These are phyloP conservation scores for Synchiropus splendidus DNA, from an alignment of 2,113 vertebrate species.

Conservation along the genomic window DNA sequence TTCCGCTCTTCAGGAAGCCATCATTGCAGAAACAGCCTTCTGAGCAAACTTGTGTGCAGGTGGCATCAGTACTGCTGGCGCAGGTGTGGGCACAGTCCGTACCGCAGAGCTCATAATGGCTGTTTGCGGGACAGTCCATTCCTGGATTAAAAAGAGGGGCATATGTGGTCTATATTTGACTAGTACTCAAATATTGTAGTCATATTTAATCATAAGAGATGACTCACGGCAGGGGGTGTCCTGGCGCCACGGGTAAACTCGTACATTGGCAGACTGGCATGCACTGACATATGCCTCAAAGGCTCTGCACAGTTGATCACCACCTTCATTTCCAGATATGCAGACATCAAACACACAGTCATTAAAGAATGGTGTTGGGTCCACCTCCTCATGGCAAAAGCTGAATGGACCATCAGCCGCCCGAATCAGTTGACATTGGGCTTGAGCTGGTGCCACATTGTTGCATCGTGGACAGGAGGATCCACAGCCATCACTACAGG, in stretches of 20 bases:
- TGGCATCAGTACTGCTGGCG: constrained; percentile 22
- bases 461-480: constrained; percentile 27
- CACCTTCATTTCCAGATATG: constrained; percentile 14
- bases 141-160: constrained; percentile 17
- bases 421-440: constrained; percentile 40
- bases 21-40: constrained; percentile 63
- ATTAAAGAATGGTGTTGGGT: constrained; percentile 33
- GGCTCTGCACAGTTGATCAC: constrained; percentile 40
- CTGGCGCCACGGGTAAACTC: constrained; percentile 49
- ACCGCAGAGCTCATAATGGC: constrained; percentile 57
- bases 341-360: constrained; percentile 57
- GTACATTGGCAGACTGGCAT: constrained; percentile 51
- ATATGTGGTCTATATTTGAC: not conserved
- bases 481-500: constrained; percentile 25
- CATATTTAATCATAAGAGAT: not conserved
- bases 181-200: not conserved
- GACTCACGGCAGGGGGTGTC: constrained; percentile 52
- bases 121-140: constrained; percentile 45
- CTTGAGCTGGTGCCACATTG: constrained; percentile 13
- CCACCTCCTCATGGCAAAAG: constrained; percentile 35
- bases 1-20: constrained; percentile 54
- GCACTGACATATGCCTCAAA: constrained; percentile 38
- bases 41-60: constrained; percentile 38
- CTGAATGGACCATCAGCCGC: constrained; percentile 36
- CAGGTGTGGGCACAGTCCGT: constrained; percentile 53